Percentiles rank a stretch among this genome's conserved stretches.
Conservation (phyloP, 2,797 vertebrate genomes). For the Falco berigora region DNA sequence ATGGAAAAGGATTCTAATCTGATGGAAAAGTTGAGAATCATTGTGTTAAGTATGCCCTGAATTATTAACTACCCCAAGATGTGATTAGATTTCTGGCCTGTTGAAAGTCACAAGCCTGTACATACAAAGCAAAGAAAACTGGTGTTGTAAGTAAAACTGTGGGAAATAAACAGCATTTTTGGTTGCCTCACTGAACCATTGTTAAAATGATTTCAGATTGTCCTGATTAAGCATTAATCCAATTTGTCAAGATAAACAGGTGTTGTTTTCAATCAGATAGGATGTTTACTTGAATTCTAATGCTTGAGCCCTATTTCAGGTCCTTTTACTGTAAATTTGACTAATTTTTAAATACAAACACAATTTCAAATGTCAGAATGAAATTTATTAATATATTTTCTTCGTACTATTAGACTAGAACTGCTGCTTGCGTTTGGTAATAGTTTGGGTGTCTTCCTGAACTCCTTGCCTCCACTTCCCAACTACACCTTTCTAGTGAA, state of each 20-base stretch:
- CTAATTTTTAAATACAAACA: neutral
- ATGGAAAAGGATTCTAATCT: constrained; percentile 28
- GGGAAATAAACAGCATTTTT: neutral
- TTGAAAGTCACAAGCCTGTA: neutral
- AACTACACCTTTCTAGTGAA: neutral
- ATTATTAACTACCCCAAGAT: constrained; percentile 26
- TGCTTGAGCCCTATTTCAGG: neutral
- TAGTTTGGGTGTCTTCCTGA: neutral
- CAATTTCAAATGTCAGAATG: neutral
- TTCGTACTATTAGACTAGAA: neutral
- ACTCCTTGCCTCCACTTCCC: neutral
- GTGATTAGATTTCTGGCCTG: constrained; percentile 6
- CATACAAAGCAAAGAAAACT: neutral
- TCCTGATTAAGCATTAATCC: neutral
- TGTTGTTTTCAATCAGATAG: neutral
- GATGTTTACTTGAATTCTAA: neutral
- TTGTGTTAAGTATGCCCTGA: neutral
- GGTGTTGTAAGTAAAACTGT: neutral
- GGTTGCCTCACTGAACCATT: neutral
- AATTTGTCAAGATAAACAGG: neutral
- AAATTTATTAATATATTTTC: neutral
- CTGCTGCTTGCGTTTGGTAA: neutral
- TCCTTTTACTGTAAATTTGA: neutral
- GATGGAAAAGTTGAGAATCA: constrained; percentile 22
- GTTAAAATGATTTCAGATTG: neutral